Evolutionary conservation across 2,113 vertebrate species (phyloP), one percentile per base, ranked within the genome.

Genomic region (Heterochromis multidens): DNA sequence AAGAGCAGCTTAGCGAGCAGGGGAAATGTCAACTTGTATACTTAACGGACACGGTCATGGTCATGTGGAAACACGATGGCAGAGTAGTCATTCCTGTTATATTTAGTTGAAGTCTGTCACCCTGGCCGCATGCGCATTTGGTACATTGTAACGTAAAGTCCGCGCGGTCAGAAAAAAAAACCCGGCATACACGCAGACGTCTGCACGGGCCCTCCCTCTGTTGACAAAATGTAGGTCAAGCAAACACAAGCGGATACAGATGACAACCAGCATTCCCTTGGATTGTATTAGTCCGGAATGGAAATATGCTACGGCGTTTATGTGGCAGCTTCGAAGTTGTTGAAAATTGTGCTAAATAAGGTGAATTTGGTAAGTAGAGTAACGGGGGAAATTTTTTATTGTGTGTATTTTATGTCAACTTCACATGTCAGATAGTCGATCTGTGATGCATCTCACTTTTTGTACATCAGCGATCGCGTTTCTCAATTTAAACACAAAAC

Each of bases 11-110:
- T n/a, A n/a, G n/a, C n/a, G n/a, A n/a, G n/a, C n/a, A n/a, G n/a
- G n/a, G n/a, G n/a, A n/a, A n/a, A n/a, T n/a, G n/a, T n/a, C n/a
- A n/a, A n/a, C n/a, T n/a, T n/a, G n/a, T n/a, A n/a, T n/a, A n/a
- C n/a, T n/a, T n/a, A n/a, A n/a, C n/a, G n/a, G n/a, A n/a, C n/a
- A n/a, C n/a, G n/a, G n/a, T n/a, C n/a, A n/a, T n/a, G n/a, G n/a
- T n/a, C n/a, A n/a, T 6, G 33, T 6, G 5, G 33, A 67, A 40
- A 16, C n/a, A 3, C 12, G 25, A n/a, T 7, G 9, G 63, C 13
- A 5, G 63, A 43, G 7, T 10, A 43, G 7, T 10, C 0, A 0
- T 1, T 17, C 13, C 7, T 25, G 4, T 40, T 67, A 1, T 25
- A 37, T 2, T 62, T 62, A 5, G 35, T 0, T 23, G 62, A 65